Conservation (phyloP, 2,888 invertebrate genomes). For the Brassicogethes aeneus region DNA sequence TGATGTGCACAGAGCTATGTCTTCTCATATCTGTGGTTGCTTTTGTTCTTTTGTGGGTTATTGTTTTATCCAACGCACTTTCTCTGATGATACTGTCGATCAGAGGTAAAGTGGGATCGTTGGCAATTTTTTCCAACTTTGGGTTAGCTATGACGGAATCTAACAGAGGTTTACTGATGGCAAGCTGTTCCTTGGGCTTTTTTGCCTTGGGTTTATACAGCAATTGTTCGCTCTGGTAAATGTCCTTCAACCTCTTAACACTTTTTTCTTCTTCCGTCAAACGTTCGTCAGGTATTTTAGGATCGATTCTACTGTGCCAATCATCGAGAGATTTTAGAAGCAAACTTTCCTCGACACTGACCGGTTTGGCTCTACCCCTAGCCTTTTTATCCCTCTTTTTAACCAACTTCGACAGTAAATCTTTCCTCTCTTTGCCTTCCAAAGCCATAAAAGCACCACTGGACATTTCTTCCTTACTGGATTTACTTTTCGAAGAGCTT, state of each 20-base stretch:
- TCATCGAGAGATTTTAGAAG: conserved; percentile 26
- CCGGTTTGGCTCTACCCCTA: conserved; percentile 16
- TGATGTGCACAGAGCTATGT: conserved; percentile 4
- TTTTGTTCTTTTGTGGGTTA: not conserved
- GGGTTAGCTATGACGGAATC: conserved; percentile 33
- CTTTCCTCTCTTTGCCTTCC: not conserved
- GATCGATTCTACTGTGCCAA: conserved; percentile 32
- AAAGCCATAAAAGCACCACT: too few relatives aligned
- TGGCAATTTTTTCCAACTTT: conserved; percentile 28
- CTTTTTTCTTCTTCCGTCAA: conserved; percentile 31
- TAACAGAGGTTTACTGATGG: conserved; percentile 35
- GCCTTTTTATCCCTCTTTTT: conserved; percentile 20
- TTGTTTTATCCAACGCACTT: not conserved
- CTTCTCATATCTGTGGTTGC: conserved; percentile 9
- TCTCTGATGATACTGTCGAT: not conserved
- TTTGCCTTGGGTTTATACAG: conserved; percentile 28
- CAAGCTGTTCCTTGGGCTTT: conserved; percentile 31
- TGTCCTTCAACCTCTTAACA: conserved; percentile 29
- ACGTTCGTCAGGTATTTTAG: conserved; percentile 27
- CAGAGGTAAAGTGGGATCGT: conserved; percentile 23
- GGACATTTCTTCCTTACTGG: too few relatives aligned
- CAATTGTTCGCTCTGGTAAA: conserved; percentile 21
- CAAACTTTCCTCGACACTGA: conserved; percentile 30
- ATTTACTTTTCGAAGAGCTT: too few relatives aligned
- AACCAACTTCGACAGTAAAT: conserved; percentile 11